Percentiles rank a stretch among this genome's conserved stretches.
phyloP scores from a whole-genome alignment of 2,888 invertebrate species.

The Congeria kusceri region DNA sequence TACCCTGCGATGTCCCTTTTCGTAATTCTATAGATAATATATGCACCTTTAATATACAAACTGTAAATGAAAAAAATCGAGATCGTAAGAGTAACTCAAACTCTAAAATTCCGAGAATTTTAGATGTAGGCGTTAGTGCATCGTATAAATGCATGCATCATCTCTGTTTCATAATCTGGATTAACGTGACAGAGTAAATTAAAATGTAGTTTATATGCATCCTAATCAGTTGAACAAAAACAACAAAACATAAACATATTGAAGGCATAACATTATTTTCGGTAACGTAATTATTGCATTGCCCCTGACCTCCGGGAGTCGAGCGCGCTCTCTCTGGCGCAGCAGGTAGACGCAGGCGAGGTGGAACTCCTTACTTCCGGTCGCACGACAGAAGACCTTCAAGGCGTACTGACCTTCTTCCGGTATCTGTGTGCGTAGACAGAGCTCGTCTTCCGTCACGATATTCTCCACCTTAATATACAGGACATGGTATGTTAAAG shows the following conservation, averaged over 20 bases:
- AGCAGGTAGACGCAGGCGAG: conserved; percentile 69
- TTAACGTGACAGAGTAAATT: too few species aligned
- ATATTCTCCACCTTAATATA: conserved; percentile 28
- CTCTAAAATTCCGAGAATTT: too few species aligned
- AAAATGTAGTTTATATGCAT: too few species aligned
- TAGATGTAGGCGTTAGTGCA: too few species aligned
- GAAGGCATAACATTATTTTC: too few species aligned
- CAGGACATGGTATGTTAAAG: too few species aligned
- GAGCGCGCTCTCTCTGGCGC: conserved; percentile 29
- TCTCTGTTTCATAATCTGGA: too few species aligned
- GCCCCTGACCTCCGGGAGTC: conserved; percentile 49
- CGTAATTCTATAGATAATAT: conserved; percentile 30
- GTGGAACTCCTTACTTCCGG: conserved; percentile 49
- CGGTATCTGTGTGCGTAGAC: conserved; percentile 59
- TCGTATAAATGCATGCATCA: too few species aligned
- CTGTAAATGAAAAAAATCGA: background rate
- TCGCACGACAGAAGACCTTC: conserved; percentile 59
- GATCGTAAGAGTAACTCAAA: too few species aligned
- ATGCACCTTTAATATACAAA: background rate
- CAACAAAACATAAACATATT: too few species aligned
- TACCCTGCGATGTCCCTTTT: conserved; percentile 22
- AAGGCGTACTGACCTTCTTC: conserved; percentile 68
- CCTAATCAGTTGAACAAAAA: too few species aligned
- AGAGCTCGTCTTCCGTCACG: conserved; percentile 27
- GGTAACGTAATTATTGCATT: background rate